Evolutionary conservation across 2,888 invertebrate species (phyloP).

Genomic region (Chymomyza caudatula): DNA sequence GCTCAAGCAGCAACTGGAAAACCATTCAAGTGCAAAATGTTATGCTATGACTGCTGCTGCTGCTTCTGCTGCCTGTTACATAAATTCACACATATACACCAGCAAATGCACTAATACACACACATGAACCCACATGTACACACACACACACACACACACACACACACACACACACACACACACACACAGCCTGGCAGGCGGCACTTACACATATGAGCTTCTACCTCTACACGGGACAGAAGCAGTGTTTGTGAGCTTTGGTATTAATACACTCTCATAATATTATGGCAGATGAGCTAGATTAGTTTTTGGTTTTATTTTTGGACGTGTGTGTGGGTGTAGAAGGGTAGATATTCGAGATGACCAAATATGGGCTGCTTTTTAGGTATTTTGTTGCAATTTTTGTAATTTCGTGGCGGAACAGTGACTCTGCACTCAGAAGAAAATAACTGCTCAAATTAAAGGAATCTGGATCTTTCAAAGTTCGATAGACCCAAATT

Average conservation of each 20-base stretch:
- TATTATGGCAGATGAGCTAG: background rate
- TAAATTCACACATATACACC: background rate
- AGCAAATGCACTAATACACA: background rate
- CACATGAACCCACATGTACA: background rate
- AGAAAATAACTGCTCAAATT: no score
- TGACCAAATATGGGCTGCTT: no score
- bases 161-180: background rate
- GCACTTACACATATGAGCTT: background rate
- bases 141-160: background rate
- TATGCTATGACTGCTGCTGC: background rate
- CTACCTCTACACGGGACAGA: background rate
- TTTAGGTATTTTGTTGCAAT: no score
- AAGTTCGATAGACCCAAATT: no score
- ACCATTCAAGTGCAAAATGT: background rate
- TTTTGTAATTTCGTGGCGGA: no score
- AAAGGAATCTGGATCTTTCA: no score
- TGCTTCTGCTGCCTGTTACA: background rate
- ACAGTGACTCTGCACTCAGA: no score
- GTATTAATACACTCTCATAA: background rate
- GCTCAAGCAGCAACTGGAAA: constrained; percentile 14
- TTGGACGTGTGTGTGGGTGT: background rate
- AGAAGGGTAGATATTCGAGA: background rate
- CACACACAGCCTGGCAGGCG: background rate
- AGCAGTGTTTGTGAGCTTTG: background rate
- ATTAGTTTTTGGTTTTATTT: background rate